Base-by-base conservation (phyloP, 2,113 vertebrate species). In the Vulpes lagopus region DNA sequence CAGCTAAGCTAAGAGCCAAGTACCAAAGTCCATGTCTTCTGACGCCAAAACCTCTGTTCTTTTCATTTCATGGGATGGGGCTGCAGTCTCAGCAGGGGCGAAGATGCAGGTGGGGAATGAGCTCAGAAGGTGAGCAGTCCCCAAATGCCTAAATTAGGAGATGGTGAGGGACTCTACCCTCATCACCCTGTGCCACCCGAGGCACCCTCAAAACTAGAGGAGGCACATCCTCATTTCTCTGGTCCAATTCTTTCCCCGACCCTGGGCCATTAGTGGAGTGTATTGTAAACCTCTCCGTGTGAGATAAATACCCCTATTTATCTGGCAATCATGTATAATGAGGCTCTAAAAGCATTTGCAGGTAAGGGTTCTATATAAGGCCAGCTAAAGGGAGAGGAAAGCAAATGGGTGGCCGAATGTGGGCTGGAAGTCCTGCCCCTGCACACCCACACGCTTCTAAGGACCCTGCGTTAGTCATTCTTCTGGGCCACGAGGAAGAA, bases 401-500 rank as follows among this genome's bases (percentile, higher is more conserved):
- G 38, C 10, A 30, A 76, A 32, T 1, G 35, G 93, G 69, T 2
- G 32, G 17, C 20, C 30, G 43, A 25, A 19, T 2, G 49, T 15
- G 0, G 0, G 25, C 0, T 7, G 15, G 6, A 49, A 82, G n/a
- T 5, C 35, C 51, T 15, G 12, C 2, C 79, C 43, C 3, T 0
- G 22, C 0, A 2, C 0, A 8, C 30, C 22, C 53, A 7, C 35
- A 2, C n/a, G 25, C n/a, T 57, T 53, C 53, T 2, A 1, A 43
- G 8, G 2, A 11, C 10, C 3, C 27, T 2, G 12, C 15, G 25
- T n/a, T 32, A 3, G 65, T 83, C 65, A 2, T 60, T 51, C 60
- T 94, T 98, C 57, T 10, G 25, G 73, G 97, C 98, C 25, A 84
- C 30, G 9, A 98, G 65, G 90, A 94, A 91, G n/a, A 97, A 97